phyloP scores from a whole-genome alignment of 1,140 invertebrate genomes.

The Phymorhynchus buccinoides region DNA sequence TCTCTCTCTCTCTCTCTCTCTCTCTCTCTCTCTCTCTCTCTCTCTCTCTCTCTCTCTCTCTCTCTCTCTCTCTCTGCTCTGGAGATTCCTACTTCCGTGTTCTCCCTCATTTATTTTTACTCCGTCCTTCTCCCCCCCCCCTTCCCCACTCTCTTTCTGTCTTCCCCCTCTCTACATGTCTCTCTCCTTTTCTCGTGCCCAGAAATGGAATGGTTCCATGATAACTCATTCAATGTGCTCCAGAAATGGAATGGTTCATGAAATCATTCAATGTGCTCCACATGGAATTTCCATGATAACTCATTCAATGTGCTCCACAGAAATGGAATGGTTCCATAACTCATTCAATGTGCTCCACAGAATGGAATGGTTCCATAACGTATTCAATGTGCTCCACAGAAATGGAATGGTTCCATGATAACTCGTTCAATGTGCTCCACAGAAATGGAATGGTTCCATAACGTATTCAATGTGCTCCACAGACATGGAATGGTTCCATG shows the following conservation, averaged over 20 bases:
- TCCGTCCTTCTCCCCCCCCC: no score
- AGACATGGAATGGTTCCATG: not conserved
- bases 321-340: not conserved
- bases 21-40: no score
- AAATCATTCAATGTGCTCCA: not conserved
- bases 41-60: not conserved
- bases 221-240: not conserved
- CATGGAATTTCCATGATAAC: not conserved
- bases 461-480: not conserved
- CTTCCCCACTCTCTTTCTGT: no score
- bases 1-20: no score
- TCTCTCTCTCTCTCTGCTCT: not conserved
- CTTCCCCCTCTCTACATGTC: not conserved
- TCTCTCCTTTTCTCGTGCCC: not conserved
- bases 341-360: not conserved
- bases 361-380: not conserved
- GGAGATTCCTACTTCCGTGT: no score
- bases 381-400: not conserved
- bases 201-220: not conserved
- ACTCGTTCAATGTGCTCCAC: not conserved
- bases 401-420: not conserved
- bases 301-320: no score
- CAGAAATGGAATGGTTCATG: not conserved
- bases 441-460: not conserved
- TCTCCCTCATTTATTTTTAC: no score